phyloP scores from a whole-genome alignment of 2,797 vertebrate species.

The Enteromius unitaeniatus region DNA sequence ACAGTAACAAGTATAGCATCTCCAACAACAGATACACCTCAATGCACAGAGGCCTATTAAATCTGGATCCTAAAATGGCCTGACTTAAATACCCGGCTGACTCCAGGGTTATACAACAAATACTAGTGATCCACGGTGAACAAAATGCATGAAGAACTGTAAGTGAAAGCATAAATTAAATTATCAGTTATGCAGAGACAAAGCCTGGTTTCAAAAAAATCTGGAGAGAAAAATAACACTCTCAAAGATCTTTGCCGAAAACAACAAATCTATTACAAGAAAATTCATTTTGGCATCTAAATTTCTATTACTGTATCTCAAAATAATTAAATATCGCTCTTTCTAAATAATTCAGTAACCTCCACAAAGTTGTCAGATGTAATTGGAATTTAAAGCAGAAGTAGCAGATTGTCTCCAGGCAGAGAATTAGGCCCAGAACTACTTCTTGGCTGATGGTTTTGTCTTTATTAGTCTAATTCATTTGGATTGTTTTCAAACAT shows the following conservation, averaged over 20 bases:
- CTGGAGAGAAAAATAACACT: not conserved
- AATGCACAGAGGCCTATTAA: conserved; percentile 26
- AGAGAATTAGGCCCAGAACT: conserved; percentile 48
- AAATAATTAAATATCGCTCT: conserved; percentile 20
- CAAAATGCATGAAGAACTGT: not conserved
- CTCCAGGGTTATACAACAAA: conserved; percentile 3
- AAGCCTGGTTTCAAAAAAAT: not conserved
- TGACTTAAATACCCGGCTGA: not conserved
- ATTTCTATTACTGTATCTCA: not conserved
- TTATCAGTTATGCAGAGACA: not conserved
- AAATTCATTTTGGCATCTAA: not conserved
- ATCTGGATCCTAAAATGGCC: conserved; percentile 3
- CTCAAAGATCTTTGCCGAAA: not conserved
- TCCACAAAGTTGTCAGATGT: conserved; percentile 18
- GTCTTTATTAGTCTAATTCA: conserved; percentile 69
- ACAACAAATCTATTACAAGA: conserved; percentile 5
- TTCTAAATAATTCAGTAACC: conserved; percentile 38
- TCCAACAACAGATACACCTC: conserved; percentile 31
- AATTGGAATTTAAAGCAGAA: conserved; percentile 47
- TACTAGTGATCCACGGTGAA: not conserved
- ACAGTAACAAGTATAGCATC: conserved; percentile 34
- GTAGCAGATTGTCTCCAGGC: conserved; percentile 46
- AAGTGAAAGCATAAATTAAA: conserved; percentile 16
- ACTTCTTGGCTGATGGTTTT: conserved; percentile 67
- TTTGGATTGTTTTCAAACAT: conserved; percentile 74